Conservation (phyloP, 2,888 invertebrate species). For the Patella caerulea region DNA sequence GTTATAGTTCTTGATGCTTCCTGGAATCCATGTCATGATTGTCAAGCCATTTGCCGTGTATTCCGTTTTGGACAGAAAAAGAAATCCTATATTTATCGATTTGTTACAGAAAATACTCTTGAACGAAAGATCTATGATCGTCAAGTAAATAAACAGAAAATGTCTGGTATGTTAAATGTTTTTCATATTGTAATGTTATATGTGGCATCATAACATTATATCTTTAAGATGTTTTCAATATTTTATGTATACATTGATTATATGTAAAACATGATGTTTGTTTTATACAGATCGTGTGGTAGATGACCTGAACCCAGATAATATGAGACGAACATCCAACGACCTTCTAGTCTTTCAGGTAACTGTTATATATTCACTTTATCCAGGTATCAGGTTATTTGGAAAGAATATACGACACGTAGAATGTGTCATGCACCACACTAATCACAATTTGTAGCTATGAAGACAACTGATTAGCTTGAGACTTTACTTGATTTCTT, state of each 20-base stretch:
- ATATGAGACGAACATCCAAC: slow-evolving; percentile 74
- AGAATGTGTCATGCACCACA: too few relatives aligned
- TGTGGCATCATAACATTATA: background rate
- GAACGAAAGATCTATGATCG: slow-evolving; percentile 98
- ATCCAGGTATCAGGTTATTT: too few relatives aligned
- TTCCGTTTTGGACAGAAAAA: slow-evolving; percentile 95
- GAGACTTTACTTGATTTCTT: too few relatives aligned
- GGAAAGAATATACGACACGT: too few relatives aligned
- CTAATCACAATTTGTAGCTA: too few relatives aligned
- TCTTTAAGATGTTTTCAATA: background rate
- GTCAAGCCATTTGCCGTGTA: slow-evolving; percentile 91
- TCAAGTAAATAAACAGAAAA: slow-evolving; percentile 98
- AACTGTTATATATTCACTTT: too few relatives aligned
- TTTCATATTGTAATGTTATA: background rate
- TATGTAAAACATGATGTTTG: slow-evolving; percentile 5
- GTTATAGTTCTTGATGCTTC: slow-evolving; percentile 98
- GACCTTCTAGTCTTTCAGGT: slow-evolving; percentile 75
- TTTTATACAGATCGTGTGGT: slow-evolving; percentile 85
- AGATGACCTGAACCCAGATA: slow-evolving; percentile 97
- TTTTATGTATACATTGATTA: background rate
- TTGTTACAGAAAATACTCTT: slow-evolving; percentile 96
- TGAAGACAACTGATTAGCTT: too few relatives aligned
- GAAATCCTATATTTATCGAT: slow-evolving; percentile 93
- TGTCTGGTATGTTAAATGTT: slow-evolving; percentile 77
- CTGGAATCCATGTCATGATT: slow-evolving; percentile 99